A percentile compares a stretch with the other conserved stretches of the same genome.
Conservation (phyloP, 30 jellyfish, hydroid and myxozoan species). For the Aurelia aurita region DNA sequence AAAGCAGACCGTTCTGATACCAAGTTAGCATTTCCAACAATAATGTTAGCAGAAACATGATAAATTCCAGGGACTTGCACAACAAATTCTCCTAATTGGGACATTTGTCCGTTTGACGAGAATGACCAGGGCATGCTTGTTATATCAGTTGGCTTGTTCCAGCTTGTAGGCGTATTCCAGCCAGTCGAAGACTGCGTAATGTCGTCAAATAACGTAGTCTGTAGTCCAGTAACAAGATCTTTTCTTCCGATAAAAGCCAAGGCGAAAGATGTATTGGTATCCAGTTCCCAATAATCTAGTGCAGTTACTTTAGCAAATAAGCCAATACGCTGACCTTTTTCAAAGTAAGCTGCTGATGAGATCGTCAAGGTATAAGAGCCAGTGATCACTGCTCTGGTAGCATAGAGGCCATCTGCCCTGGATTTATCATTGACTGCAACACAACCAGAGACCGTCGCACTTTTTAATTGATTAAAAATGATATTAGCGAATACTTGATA, state of each 20-base stretch:
- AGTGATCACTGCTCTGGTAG: slow-evolving; percentile 16
- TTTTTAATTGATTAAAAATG: slow-evolving; percentile 20
- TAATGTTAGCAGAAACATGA: slow-evolving; percentile 25
- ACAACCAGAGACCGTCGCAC: slow-evolving; percentile 39
- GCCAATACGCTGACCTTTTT: slow-evolving; percentile 22
- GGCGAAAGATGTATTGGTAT: slow-evolving; percentile 17
- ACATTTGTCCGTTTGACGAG: slow-evolving; percentile 7
- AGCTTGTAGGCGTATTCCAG: slow-evolving; percentile 57
- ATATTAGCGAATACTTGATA: slow-evolving; percentile 45
- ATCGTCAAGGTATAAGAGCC: slow-evolving; percentile 36
- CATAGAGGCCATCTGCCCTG: slow-evolving; percentile 29
- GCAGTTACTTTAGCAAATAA: slow-evolving; percentile 30
- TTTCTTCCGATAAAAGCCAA: slow-evolving; percentile 25
- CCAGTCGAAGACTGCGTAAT: slow-evolving; percentile 30
- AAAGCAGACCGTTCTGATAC: slow-evolving; percentile 11
- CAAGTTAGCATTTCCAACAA: slow-evolving; percentile 54
- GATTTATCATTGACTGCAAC: slow-evolving; percentile 19
- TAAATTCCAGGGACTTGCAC: slow-evolving; percentile 35
- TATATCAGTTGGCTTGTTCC: slow-evolving; percentile 41
- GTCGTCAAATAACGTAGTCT: slow-evolving; percentile 33
- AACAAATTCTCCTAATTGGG: slow-evolving; percentile 15
- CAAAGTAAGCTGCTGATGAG: slow-evolving; percentile 31
- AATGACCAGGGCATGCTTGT: slow-evolving; percentile 51
- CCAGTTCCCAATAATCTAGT: slow-evolving; percentile 21
- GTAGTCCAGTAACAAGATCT: slow-evolving; percentile 39